Conservation (phyloP, 2,797 vertebrate species). For the Helicolenus hilgendorfi region DNA sequence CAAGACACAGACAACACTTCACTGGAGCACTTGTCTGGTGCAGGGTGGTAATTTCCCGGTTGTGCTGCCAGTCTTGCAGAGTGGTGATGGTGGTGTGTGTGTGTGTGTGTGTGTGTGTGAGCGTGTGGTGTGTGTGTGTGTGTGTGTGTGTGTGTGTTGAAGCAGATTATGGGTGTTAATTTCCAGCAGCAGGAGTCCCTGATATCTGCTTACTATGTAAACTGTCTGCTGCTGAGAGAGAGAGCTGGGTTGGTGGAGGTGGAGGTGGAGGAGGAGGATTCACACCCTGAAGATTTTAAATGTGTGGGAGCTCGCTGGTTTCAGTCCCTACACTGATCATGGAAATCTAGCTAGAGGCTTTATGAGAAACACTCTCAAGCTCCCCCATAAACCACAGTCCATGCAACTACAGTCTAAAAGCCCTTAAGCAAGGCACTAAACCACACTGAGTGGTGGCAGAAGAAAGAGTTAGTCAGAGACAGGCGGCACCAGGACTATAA, state of each 20-base stretch:
- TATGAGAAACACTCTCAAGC: background rate
- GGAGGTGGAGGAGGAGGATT: background rate
- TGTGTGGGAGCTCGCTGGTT: constrained; percentile 27
- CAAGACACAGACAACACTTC: constrained; percentile 28
- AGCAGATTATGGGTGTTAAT: constrained; percentile 66
- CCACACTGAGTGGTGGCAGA: background rate
- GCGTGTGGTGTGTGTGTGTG: constrained; percentile 12
- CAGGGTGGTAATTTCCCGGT: constrained; percentile 55
- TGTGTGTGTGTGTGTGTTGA: constrained; percentile 18
- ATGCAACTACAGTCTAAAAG: background rate
- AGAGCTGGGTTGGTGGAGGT: background rate
- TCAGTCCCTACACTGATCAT: constrained; percentile 9
- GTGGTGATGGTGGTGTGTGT: constrained; percentile 2
- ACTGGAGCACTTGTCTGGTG: constrained; percentile 54
- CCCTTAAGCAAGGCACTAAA: constrained; percentile 28
- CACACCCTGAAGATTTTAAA: background rate
- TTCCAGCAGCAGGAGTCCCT: constrained; percentile 44
- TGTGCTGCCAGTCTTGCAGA: constrained; percentile 27
- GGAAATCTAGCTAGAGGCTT: constrained; percentile 6
- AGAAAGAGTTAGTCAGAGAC: background rate
- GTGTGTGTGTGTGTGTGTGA: constrained; percentile 21
- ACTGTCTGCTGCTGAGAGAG: constrained; percentile 36
- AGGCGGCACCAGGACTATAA: background rate
- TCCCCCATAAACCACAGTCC: background rate
- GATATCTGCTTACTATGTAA: constrained; percentile 55